Evolutionary conservation across 2,113 vertebrate species (phyloP), one percentile per base, ranked within the genome.

Genomic region (Apeltes quadracus): DNA sequence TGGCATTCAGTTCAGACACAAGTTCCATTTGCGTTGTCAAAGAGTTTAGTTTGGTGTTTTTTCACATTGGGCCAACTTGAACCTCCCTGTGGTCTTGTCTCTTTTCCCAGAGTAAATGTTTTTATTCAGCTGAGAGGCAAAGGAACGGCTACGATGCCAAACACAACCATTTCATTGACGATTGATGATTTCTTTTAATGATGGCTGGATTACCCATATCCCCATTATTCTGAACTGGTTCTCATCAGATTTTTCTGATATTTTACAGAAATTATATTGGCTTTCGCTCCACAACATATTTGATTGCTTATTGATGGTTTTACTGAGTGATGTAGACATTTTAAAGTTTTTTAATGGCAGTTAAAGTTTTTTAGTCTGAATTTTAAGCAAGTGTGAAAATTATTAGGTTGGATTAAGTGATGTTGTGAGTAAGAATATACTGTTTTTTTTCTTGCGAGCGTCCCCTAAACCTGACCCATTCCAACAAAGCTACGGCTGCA

Each of bases 361-460:
- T 68, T 76, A 69, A 79, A 46, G 29, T 44, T 59, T 54, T 80
- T 80, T 73, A 83, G 85, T 61, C 48, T 34, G 34, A 20, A 61
- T 62, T 85, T 51, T 48, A 80, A 65, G 62, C n/a, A 25, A 84
- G 38, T 43, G 55, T 65, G 29, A 72, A 81, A 78, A 57, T 65
- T 50, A 82, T 78, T 75, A 82, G 62, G 23, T 78, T 69, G 44
- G 54, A 62, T 66, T 71, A 72, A 88, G 84, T 75, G 71, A 83
- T 53, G 64, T 66, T 72, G 70, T 80, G 55, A 87, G 67, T 80
- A 62, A 82, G 75, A 68, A 78, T 69, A 61, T 69, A 62, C 44
- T 58, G 38, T 76, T 3, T 54, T 66, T 29, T 54, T 46, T 53
- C 64, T 32, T 69, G 58, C 51, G 57, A 74, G 67, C 27, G 25